Evolutionary conservation across 1,140 invertebrate species (phyloP), one percentile per base, ranked within the genome.

Genomic region (Drosophila insularis): DNA sequence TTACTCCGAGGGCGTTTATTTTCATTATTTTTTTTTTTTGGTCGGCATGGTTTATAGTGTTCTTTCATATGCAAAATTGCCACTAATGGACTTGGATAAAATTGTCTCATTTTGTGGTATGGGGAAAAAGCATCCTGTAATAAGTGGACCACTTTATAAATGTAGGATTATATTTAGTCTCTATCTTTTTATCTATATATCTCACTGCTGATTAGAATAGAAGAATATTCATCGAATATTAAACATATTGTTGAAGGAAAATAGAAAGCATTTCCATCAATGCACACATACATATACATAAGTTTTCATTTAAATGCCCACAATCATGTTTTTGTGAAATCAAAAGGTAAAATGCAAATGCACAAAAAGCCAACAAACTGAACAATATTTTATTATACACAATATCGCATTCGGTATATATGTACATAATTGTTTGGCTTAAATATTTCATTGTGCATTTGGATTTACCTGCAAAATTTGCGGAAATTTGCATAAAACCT

Each of bases 51-150:
- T 4, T 54, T 40, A 11, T 21, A 64, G 39, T 37, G 64, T 35
- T 63, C 68, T 74, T 65, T 58, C 68, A 71, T 73, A 84, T 78
- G 82, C 71, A 78, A 81, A 85, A 87, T 80, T 63, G 66, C 71
- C 79, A 87, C 75, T 86, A 86, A 86, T 86, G 82, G 82, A 87
- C 79, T 86, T 79, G 75, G 43, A 54, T 54, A 37, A 35, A 46
- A 46, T 5, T 74, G 71, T 74, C 74, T 74, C 68, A 65, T 69
- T 75, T 69, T 72, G 71, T 68, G 53, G 35, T 37, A 11, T 37
- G 35, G 8, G 10, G 8, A 3, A 37, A 37, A 37, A 37, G 35
- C 8, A 11, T 11, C 10, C 10, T 37, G 2, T 37, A 37, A 37
- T 37, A 11, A 37, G 11, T 13, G 11, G 11, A 10, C 8, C 11